Evolutionary conservation across 2,888 invertebrate species (phyloP), one percentile per base, ranked within the genome.

Genomic region (Belgica antarctica): DNA sequence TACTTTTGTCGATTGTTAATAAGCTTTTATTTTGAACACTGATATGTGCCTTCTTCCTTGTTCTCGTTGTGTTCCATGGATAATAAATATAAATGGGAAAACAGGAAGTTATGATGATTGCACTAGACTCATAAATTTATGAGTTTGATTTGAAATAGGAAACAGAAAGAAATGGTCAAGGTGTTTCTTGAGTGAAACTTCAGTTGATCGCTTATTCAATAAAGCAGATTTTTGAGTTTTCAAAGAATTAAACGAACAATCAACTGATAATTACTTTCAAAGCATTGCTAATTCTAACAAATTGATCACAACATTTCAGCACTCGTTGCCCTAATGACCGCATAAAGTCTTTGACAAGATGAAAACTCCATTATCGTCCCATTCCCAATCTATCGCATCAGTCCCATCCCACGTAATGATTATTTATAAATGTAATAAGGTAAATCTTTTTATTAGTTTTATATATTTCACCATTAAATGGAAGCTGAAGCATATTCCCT

Each of bases 71-170:
- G 31, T n/a, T n/a, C 36, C 10, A 22, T 47, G 34, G 68, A 70
- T 70, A 70, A 70, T 70, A 70, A 70, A 70, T 70, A 70, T 70
- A 59, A 70, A 70, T 70, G 70, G 57, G 34, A 61, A 59, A 70
- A 70, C 59, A 31, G 41, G 70, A 70, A 70, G 61, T 70, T 70
- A 70, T 70, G 57, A 61, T 70, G 70, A 70, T 70, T 70, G 70
- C 61, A 61, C n/a, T 15, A n/a, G 31, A 28, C 70, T 57, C 36
- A 25, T 65, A 62, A 24, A 24, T 61, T 61, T 61, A 15, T 52
- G 19, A 22, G 17, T 7, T 22, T 46, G n/a, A 46, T 31, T 4
- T 31, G 31, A 41, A 41, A 41, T 12, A 10, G 41, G 10, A n/a
- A n/a, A 10, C 41, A 41, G 10, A 41, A n/a, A 2, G n/a, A 41